These are phyloP conservation scores for Noctilio leporinus DNA, from an alignment of 2,113 vertebrate species.

Conservation along the genomic window DNA sequence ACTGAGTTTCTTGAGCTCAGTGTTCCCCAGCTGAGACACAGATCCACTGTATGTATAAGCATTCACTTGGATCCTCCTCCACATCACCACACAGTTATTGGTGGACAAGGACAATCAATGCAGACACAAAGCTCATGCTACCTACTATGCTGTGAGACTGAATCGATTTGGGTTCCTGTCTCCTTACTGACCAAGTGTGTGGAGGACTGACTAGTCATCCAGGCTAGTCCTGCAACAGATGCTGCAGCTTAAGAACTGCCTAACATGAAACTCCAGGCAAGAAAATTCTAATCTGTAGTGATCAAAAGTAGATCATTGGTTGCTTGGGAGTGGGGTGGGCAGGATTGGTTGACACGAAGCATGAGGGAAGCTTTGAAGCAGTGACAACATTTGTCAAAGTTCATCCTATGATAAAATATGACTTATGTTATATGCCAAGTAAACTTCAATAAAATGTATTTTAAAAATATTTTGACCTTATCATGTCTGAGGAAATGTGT, in stretches of 20 bases:
- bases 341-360: background rate
- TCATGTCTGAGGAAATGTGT: background rate
- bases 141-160: background rate
- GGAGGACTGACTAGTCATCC: background rate
- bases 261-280: background rate
- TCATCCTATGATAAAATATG: background rate
- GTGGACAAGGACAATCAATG: background rate
- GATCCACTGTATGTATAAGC: background rate
- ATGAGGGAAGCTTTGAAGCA: background rate
- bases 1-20: background rate
- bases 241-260: background rate
- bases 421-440: background rate
- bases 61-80: background rate
- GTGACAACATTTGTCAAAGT: background rate
- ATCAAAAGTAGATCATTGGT: background rate
- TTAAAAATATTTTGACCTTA: background rate
- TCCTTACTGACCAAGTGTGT: background rate
- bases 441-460: background rate
- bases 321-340: background rate
- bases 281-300: background rate
- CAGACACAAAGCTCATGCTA: background rate
- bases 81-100: background rate
- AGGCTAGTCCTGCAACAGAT: background rate
- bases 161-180: background rate
- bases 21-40: background rate